phyloP scores from a whole-genome alignment of 2,888 invertebrate species.

The Ennomos fuscantarius region DNA sequence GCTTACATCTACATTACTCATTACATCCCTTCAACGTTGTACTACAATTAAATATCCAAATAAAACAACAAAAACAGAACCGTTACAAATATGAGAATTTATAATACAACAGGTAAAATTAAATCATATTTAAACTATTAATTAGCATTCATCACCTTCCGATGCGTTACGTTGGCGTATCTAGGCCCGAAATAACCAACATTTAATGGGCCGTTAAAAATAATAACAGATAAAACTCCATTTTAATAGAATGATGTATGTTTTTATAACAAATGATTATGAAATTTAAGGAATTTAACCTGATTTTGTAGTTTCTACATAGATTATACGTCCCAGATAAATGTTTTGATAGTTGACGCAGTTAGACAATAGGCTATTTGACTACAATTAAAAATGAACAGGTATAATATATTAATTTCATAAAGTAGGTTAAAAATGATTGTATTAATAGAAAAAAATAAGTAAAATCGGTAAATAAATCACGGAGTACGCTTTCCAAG shows the following conservation, averaged over 20 bases:
- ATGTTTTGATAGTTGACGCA: too few relatives aligned
- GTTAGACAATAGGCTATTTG: too few relatives aligned
- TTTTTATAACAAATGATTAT: not conserved
- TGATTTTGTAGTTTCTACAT: too few relatives aligned
- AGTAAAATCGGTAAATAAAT: too few relatives aligned
- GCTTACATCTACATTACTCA: conserved; percentile 63
- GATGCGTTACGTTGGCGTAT: conserved; percentile 10
- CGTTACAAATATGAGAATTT: conserved; percentile 28
- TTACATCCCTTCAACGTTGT: conserved; percentile 53
- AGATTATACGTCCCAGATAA: too few relatives aligned
- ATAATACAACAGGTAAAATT: conserved; percentile 29
- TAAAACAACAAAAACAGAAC: conserved; percentile 44
- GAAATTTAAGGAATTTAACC: too few relatives aligned
- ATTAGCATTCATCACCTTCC: conserved; percentile 16
- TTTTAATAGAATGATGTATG: not conserved
- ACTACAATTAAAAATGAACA: too few relatives aligned
- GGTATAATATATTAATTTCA: too few relatives aligned
- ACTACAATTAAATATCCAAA: conserved; percentile 45
- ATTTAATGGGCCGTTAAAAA: conserved; percentile 3
- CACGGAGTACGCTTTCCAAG: too few relatives aligned
- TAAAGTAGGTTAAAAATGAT: too few relatives aligned
- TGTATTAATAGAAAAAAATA: too few relatives aligned
- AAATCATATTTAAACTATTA: conserved; percentile 23
- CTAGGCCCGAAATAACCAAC: conserved; percentile 5
- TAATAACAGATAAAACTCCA: not conserved